Evolutionary conservation across 2,888 invertebrate species (phyloP), one percentile per base, ranked within the genome.

Genomic region (Phrixothrix hirtus): DNA sequence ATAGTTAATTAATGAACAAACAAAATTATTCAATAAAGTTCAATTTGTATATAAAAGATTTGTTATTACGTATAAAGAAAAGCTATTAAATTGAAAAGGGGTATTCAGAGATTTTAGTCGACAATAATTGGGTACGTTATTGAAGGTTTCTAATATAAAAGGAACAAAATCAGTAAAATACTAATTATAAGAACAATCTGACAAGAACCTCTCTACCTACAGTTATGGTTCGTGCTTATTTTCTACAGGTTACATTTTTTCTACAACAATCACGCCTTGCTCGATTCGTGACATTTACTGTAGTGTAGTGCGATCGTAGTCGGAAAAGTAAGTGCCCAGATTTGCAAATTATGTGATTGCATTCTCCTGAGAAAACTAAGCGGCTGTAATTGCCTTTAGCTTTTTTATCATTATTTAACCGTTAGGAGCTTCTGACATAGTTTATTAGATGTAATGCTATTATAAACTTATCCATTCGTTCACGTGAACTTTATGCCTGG

Each of bases 261-360:
- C 47, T 42, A 36, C 51, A 57, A 55, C 54, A 59, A 66, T 68
- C 68, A 68, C 67, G 67, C 67, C 66, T 66, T 57, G 57, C 56
- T 50, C 58, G 52, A 64, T 62, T 66, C 68, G 68, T 67, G 68
- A 68, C 62, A 63, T 60, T 65, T 63, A 53, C 63, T 26, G 48
- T 30, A 29, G 27, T 30, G 48, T 35, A 56, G 57, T 61, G 63
- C 64, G 65, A 64, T 65, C 64, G 64, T 65, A 65, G 64, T 65
- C 64, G 62, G 60, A 60, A 51, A 51, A 58, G 58, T 57, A 56
- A 43, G 55, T 59, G 57, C 58, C 54, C 54, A 52, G 57, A 59
- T 62, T 62, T 62, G 61, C 60, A 63, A 64, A 61, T 62, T 61
- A 59, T 63, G 58, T 59, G 57, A 55, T 58, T 57, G 50, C 48